Evolutionary conservation across 2,888 invertebrate genomes (phyloP), one percentile per base, ranked within the genome.

Genomic region (Cantharis nigra): DNA sequence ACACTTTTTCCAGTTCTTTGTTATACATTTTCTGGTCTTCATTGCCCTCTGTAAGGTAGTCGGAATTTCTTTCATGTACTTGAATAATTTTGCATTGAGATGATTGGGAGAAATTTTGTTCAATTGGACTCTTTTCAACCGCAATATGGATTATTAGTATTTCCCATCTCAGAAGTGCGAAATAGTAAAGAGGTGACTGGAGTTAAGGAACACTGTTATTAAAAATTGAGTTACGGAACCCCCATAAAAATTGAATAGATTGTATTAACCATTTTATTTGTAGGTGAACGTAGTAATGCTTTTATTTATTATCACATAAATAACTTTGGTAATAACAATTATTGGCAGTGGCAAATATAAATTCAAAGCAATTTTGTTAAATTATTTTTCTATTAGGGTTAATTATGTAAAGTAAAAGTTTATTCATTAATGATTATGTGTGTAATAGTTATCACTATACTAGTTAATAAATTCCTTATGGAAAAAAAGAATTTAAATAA

Each of bases 401-500:
- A 49, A 49, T 49, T 49, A 49, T 49, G 49, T 49, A 49, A 49
- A 49, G n/a, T 49, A 5, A 49, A 49, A n/a, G 3, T 49, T 49
- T 7, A 49, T 49, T 49, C 49, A n/a, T n/a, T 49, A 49, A 49
- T n/a, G 49, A 49, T 49, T 49, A n/a, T 49, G n/a, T n/a, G 2
- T 33, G 5, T 33, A 33, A 33, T 33, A 33, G 33, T 33, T 13
- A 49, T 49, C 49, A 49, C 28, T 13, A n/a, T n/a, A 49, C 13
- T 49, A 49, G 49, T 49, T 49, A n/a, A 49, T 49, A 49, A 49
- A 49, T 49, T 49, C n/a, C 49, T 11, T 67, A 23, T 67, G 30
- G 26, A 67, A 49, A 72, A 72, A 33, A 16, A 33, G 14, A 67
- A 72, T 72, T 49, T 72, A 72, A 63, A 74, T 63, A 70, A 74